A percentile compares a stretch with the other conserved stretches of the same genome.
Evolutionary conservation across 2,113 vertebrate species (phyloP).

Genomic region (Pungitius pungitius): DNA sequence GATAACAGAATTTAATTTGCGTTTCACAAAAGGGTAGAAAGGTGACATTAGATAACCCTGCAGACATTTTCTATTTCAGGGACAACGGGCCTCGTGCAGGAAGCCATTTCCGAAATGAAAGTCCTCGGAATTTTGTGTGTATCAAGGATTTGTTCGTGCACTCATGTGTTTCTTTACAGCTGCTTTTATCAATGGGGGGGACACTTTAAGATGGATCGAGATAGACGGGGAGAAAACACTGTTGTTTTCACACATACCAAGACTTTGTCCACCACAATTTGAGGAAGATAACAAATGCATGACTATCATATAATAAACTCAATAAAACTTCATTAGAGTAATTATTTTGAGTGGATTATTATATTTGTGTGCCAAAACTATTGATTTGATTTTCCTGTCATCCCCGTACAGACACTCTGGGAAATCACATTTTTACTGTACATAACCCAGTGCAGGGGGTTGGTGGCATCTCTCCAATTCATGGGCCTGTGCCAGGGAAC

Average conservation of each 20-base stretch:
- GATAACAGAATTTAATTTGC: not conserved
- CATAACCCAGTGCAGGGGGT: no score
- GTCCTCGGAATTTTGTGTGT: not conserved
- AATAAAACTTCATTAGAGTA: not conserved
- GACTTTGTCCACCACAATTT: not conserved
- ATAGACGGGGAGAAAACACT: not conserved
- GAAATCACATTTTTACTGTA: not conserved
- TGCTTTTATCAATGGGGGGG: not conserved
- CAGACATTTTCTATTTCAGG: not conserved
- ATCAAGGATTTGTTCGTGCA: not conserved
- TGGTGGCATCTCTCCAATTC: not conserved
- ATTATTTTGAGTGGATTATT: not conserved
- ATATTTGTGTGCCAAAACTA: not conserved
- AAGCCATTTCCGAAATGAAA: not conserved
- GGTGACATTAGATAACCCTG: not conserved
- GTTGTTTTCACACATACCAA: not conserved
- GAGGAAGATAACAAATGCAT: not conserved
- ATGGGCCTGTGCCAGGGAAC: not conserved
- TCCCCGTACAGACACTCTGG: not conserved
- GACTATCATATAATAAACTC: not conserved
- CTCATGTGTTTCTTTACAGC: not conserved
- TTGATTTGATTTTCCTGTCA: not conserved
- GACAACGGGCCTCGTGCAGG: not conserved
- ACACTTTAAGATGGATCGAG: not conserved
- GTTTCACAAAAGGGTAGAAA: not conserved